Percentiles rank a stretch among this genome's conserved stretches.
Evolutionary conservation across 2,888 invertebrate genomes (phyloP).

Genomic region (Pterostichus madidus): DNA sequence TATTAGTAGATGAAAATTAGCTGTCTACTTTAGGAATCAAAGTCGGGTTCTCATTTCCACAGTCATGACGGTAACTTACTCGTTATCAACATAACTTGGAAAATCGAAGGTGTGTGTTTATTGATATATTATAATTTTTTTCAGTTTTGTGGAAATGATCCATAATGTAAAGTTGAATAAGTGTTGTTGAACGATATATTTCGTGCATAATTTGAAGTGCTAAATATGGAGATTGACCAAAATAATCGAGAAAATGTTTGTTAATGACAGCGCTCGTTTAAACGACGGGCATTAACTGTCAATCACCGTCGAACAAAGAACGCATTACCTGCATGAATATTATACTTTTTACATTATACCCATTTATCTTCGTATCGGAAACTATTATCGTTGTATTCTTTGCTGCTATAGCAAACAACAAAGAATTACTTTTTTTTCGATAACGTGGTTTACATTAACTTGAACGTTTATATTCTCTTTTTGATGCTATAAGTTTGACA

Average conservation of each 20-base stretch:
- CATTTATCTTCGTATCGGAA: slow-evolving; percentile 56
- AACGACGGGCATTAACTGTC: slow-evolving; percentile 53
- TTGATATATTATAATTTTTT: too few relatives aligned
- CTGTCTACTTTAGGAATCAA: too few relatives aligned
- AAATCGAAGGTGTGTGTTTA: too few relatives aligned
- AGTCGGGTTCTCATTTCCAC: too few relatives aligned
- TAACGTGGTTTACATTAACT: slow-evolving; percentile 37
- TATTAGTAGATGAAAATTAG: too few relatives aligned
- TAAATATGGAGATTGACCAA: slow-evolving; percentile 14
- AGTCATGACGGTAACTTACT: too few relatives aligned
- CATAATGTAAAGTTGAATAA: background rate
- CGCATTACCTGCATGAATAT: slow-evolving; percentile 56
- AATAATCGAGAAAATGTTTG: slow-evolving; percentile 16
- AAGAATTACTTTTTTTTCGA: slow-evolving; percentile 47
- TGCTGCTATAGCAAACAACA: slow-evolving; percentile 23
- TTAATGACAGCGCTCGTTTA: slow-evolving; percentile 4
- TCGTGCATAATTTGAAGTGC: slow-evolving; percentile 27
- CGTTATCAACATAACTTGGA: too few relatives aligned
- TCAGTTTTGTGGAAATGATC: too few relatives aligned
- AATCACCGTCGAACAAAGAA: slow-evolving; percentile 58
- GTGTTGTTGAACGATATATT: background rate
- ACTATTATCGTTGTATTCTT: slow-evolving; percentile 51
- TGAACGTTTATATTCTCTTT: slow-evolving; percentile 27
- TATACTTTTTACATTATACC: slow-evolving; percentile 44
- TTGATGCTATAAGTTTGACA: slow-evolving; percentile 35